Conservation (phyloP, 2,797 vertebrate genomes). For the Melanotaenia parkinsoni region DNA sequence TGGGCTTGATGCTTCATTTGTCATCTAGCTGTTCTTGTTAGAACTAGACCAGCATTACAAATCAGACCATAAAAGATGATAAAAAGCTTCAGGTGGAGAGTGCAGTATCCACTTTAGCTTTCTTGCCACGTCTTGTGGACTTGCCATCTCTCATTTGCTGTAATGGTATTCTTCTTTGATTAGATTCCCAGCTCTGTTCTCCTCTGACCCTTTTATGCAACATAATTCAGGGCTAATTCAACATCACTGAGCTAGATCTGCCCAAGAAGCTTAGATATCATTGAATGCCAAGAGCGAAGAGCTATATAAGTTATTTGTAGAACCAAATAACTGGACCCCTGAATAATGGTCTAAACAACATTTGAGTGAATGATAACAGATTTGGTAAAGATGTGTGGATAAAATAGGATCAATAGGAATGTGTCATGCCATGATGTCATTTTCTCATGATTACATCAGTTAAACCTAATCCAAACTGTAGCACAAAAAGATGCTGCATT, state of each 20-base stretch:
- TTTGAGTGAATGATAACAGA: background rate
- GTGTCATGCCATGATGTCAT: background rate
- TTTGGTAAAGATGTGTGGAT: background rate
- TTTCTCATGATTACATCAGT: background rate
- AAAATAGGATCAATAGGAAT: background rate
- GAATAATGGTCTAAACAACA: background rate
- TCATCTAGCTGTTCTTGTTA: conserved; percentile 32
- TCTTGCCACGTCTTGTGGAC: conserved; percentile 50
- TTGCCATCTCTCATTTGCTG: conserved; percentile 75
- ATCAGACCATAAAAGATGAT: conserved; percentile 47
- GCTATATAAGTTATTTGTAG: conserved; percentile 10
- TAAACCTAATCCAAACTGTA: background rate
- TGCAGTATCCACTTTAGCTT: conserved; percentile 55
- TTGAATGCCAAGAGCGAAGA: conserved; percentile 22
- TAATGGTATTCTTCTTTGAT: conserved; percentile 76
- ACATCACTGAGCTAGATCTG: conserved; percentile 44
- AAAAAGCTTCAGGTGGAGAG: conserved; percentile 50
- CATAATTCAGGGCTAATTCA: conserved; percentile 58
- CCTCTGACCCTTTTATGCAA: conserved; percentile 66
- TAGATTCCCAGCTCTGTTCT: conserved; percentile 69
- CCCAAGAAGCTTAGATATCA: conserved; percentile 25
- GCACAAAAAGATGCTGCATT: background rate
- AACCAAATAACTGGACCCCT: conserved; percentile 1
- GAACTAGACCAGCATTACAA: conserved; percentile 23
- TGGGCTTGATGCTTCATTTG: conserved; percentile 1